Base-by-base conservation (phyloP, 2,113 vertebrate genomes). In the Caloenas nicobarica region DNA sequence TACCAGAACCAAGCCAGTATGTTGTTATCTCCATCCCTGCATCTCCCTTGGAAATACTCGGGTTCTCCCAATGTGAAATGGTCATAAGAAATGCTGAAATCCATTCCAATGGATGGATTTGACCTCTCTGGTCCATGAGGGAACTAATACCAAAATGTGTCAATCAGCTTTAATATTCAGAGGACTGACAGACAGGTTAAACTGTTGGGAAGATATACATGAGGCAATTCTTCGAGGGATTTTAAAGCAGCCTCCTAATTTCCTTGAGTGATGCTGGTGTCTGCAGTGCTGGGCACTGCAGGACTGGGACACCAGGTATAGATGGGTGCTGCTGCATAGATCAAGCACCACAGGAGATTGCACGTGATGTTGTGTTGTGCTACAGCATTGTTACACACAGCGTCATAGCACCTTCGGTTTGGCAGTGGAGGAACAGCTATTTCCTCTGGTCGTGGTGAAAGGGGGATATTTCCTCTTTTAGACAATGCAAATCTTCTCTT, bases 291-390 rank as follows among this genome's bases (percentile, higher is more conserved):
- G 48, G 56, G 9, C 11, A 10, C 53, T 29, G 11, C 22, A 3
- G 58, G 70, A 24, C 21, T 3, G 4, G 34, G 54, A 54, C 28
- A 46, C 26, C 4, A 21, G 48, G 18, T 17, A 29, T 33, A 51
- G 42, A 7, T 34, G 24, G 34, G 25, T 66, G 57, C 48, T 62
- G 16, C 68, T 73, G 71, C 58, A 70, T 2, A 36, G n/a, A 38
- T 38, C 50, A 46, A 64, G 58, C 36, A 38, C 13, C 42, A 33
- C 23, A 54, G 48, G 61, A 87, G 22, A 65, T 18, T 1, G 2
- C 36, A 21, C 0, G 0, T 54, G 40, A 15, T 72, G 7, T 0
- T 28, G 1, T 26, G 15, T 86, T 69, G 25, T 61, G 36, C 71
- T 77, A 56, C 40, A 58, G 36, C 23, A 10, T 6, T 6, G 66